These are phyloP conservation scores for Agapornis canus DNA, from an alignment of 2,797 vertebrate species.

Conservation along the genomic window DNA sequence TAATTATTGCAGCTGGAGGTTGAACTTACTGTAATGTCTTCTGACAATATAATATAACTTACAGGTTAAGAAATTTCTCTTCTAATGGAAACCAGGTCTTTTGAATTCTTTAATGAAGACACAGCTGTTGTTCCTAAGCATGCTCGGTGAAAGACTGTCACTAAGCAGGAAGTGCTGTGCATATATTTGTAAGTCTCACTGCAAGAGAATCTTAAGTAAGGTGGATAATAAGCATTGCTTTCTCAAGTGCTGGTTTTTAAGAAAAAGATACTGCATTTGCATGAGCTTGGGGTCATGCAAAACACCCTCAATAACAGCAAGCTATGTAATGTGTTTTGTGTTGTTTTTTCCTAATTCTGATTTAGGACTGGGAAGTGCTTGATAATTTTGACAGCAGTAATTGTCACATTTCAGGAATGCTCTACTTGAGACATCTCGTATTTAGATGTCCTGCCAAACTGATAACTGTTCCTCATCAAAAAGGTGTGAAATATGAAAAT, in stretches of 20 bases:
- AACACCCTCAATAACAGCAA: not conserved
- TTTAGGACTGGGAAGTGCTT: not conserved
- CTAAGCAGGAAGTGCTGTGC: not conserved
- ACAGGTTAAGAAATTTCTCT: not conserved
- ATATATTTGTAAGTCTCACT: not conserved
- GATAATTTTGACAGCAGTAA: not conserved
- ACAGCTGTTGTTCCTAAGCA: not conserved
- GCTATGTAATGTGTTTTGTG: not conserved
- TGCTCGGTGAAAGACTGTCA: constrained; percentile 5
- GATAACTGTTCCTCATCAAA: not conserved
- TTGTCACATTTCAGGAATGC: not conserved
- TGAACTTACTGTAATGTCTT: not conserved
- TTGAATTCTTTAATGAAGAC: not conserved
- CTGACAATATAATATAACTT: not conserved
- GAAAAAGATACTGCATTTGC: not conserved
- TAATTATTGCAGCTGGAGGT: not conserved
- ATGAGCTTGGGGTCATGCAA: not conserved
- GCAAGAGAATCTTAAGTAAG: not conserved
- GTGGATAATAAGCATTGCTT: not conserved
- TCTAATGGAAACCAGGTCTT: not conserved
- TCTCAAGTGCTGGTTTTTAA: not conserved
- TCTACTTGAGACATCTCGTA: not conserved
- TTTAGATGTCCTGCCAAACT: not conserved
- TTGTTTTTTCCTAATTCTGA: fast-evolving
- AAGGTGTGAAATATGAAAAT: not conserved